Conservation (phyloP, 2,888 invertebrate genomes). For the Dicycla oo region DNA sequence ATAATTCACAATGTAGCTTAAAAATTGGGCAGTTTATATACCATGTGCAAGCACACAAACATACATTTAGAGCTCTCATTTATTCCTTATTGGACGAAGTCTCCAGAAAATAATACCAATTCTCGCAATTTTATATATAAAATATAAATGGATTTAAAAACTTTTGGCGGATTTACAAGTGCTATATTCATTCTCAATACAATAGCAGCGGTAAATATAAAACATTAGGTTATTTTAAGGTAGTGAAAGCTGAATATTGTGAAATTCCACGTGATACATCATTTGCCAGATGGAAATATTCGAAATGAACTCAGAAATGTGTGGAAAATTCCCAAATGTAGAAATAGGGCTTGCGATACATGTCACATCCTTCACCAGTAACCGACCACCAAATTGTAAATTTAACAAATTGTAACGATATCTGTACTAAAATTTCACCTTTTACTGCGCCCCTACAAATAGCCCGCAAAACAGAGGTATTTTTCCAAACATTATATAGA, state of each 20-base stretch:
- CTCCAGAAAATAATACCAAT: constrained; percentile 27
- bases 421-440: constrained; percentile 43
- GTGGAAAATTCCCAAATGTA: not conserved
- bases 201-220: constrained; percentile 23
- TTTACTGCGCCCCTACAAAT: constrained; percentile 40
- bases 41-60: constrained; percentile 11
- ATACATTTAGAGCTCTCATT: constrained; percentile 7
- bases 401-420: not conserved
- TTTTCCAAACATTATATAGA: constrained; percentile 32
- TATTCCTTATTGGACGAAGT: constrained; percentile 25
- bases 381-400: constrained; percentile 9
- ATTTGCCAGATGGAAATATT: not conserved
- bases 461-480: constrained; percentile 49
- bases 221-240: not conserved
- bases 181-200: constrained; percentile 20
- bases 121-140: constrained; percentile 26
- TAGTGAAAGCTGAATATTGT: not conserved
- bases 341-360: constrained; percentile 23
- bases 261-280: not conserved
- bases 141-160: constrained; percentile 33
- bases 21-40: not conserved
- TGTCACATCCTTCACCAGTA: constrained; percentile 33
- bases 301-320: not conserved
- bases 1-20: not conserved
- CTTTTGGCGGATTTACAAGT: constrained; percentile 9